Conservation (phyloP, 1,140 invertebrate genomes). For the Drosophila murphyi region DNA sequence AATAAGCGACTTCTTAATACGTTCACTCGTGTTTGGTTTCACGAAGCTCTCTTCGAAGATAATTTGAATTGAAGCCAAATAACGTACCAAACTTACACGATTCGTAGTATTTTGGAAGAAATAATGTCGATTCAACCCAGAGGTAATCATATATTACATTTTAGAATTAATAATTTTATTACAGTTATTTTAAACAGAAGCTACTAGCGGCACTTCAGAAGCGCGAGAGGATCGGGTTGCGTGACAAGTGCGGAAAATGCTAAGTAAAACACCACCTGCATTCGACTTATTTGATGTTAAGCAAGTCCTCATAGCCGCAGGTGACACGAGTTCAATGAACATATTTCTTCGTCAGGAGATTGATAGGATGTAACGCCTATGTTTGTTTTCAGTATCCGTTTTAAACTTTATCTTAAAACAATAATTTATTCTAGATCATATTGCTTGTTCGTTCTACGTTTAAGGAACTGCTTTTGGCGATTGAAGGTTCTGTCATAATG, state of each 20-base stretch:
- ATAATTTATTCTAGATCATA: slow-evolving; percentile 85
- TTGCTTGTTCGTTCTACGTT: slow-evolving; percentile 87
- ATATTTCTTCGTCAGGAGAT: slow-evolving; percentile 92
- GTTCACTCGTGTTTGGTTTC: slow-evolving; percentile 90
- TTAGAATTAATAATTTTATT: background rate
- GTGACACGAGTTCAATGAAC: slow-evolving; percentile 90
- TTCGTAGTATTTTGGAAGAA: slow-evolving; percentile 90
- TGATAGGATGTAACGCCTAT: slow-evolving; percentile 90
- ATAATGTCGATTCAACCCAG: slow-evolving; percentile 94
- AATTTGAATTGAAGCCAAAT: slow-evolving; percentile 94
- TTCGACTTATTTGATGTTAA: slow-evolving; percentile 90
- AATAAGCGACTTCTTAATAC: slow-evolving; percentile 93
- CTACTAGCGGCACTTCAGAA: slow-evolving; percentile 87
- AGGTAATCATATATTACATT: slow-evolving; percentile 79
- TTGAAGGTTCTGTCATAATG: slow-evolving; percentile 93
- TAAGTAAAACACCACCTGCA: slow-evolving; percentile 88
- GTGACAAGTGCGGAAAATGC: slow-evolving; percentile 88
- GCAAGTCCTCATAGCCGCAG: slow-evolving; percentile 86
- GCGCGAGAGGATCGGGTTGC: slow-evolving; percentile 89
- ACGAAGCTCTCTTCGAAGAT: slow-evolving; percentile 87
- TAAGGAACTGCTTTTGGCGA: slow-evolving; percentile 89
- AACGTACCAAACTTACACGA: slow-evolving; percentile 92
- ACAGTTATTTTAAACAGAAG: slow-evolving; percentile 80
- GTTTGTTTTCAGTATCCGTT: background rate
- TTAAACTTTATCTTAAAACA: background rate